Base-by-base conservation (phyloP, 2,888 invertebrate genomes). In the Drosophila stalkeri region DNA sequence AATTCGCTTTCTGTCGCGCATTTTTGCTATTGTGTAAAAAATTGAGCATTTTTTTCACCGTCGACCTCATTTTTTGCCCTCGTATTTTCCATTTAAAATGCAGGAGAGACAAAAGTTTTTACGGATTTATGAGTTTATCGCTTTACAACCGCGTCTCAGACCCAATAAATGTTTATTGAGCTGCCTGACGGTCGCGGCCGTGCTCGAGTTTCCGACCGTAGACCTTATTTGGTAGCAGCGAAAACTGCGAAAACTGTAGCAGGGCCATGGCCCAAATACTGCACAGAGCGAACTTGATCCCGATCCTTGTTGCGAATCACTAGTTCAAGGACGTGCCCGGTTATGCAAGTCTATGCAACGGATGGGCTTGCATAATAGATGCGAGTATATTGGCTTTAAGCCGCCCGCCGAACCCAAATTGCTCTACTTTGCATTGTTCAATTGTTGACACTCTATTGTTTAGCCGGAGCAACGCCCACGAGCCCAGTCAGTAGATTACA, bases 281-380 rank as follows among this genome's bases (percentile, higher is more conserved):
- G 47, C 35, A 18, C 35, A n/a, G 46, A 39, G 39, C 7, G 33
- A 54, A 56, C 55, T 41, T 18, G 37, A 37, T 43, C 54, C 46
- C 12, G 56, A 52, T 56, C 49, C 55, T 57, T 46, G 37, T 31
- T 51, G 49, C 35, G 41, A 37, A 51, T 64, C 46, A 54, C 6
- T 1, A 5, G 20, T 44, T 73, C 79, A 79, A 79, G 79, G 80
- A 68, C 77, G 46, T 69, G 69, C 37, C 65, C 59, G 86, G 86
- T 86, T 88, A 90, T 90, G 86, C 89, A 90, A 86, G 86, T 74
- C 75, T 75, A 89, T 90, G 86, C 84, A 90, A 86, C 60, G 49
- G 71, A 75, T 75, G 83, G 81, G 76, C 77, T 90, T 90, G 75
- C 86, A 90, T 89, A 87, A 89, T 89, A 86, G 72, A 82, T 77